phyloP scores from a whole-genome alignment of 2,113 vertebrate genomes.

The Mesembrinibis cayennensis region DNA sequence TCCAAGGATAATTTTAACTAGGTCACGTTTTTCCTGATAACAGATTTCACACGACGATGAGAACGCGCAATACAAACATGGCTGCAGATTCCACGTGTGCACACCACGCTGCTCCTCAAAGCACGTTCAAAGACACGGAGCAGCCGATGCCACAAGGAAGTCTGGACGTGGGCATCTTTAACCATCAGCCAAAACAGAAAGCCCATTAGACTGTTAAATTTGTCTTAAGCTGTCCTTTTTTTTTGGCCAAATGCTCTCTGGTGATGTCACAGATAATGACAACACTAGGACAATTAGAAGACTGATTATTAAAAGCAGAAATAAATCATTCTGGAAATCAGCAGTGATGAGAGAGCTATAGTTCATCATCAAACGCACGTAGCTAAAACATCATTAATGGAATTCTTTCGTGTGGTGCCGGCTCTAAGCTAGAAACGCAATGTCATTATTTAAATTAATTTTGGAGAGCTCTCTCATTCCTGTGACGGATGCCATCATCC shows the following conservation, averaged over 20 bases:
- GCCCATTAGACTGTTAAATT: neutral
- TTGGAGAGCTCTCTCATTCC: neutral
- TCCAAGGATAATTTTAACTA: neutral
- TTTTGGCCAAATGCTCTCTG: neutral
- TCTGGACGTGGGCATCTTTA: neutral
- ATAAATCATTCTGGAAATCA: neutral
- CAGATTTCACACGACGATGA: neutral
- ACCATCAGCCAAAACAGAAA: neutral
- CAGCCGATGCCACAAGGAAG: neutral
- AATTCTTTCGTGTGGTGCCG: neutral
- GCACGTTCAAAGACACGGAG: neutral
- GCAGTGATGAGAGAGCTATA: neutral
- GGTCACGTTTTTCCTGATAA: neutral
- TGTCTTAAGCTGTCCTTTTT: neutral
- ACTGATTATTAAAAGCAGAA: conserved; percentile 42
- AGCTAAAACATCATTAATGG: neutral
- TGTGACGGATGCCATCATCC: neutral
- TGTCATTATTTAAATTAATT: neutral
- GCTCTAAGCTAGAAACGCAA: neutral
- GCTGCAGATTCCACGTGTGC: neutral
- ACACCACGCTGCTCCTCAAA: neutral
- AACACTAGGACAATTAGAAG: neutral
- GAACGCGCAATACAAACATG: neutral
- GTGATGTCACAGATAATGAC: neutral
- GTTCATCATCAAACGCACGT: accelerated